Conservation (phyloP, 2,888 invertebrate genomes). For the Phytoseiulus persimilis region DNA sequence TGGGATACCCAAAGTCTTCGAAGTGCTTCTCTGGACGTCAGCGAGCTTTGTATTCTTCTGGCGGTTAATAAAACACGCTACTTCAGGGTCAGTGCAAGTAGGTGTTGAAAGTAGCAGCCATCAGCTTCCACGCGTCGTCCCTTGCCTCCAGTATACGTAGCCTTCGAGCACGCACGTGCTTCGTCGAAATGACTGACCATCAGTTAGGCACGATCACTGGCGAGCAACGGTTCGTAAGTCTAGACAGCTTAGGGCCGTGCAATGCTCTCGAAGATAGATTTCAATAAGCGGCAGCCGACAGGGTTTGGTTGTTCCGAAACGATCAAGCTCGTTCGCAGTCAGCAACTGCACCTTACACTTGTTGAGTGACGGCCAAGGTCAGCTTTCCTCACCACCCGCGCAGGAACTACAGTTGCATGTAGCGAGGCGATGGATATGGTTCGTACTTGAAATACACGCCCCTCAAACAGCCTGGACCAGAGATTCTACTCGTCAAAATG, state of each 20-base stretch:
- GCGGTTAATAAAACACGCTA: background rate
- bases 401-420: background rate
- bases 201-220: background rate
- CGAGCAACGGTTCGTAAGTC: background rate
- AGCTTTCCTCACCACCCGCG: background rate
- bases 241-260: background rate
- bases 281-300: background rate
- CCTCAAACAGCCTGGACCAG: background rate
- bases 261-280: background rate
- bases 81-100: background rate
- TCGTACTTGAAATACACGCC: background rate
- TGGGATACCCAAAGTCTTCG: background rate
- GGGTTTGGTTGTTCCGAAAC: background rate
- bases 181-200: background rate
- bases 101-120: background rate
- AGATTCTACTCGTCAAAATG: background rate
- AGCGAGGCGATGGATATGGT: background rate
- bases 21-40: background rate
- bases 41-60: background rate
- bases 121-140: background rate
- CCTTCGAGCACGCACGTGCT: background rate
- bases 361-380: background rate
- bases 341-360: background rate
- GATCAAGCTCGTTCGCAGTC: background rate
- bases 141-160: background rate